Conservation (phyloP, 2,888 invertebrate species). For the Noctua comes region DNA sequence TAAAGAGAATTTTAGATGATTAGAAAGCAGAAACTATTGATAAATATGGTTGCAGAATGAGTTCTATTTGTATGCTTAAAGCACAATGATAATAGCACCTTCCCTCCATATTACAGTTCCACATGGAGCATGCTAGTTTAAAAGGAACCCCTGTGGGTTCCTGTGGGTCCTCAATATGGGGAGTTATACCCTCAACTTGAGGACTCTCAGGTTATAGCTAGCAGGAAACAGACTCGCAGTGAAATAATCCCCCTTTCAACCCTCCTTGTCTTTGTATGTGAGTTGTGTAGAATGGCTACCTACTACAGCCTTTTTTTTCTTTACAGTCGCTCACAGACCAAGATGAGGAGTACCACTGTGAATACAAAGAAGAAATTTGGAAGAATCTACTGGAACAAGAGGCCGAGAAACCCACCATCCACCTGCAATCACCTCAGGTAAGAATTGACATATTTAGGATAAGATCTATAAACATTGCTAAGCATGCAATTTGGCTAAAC, state of each 20-base stretch:
- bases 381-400: constrained; percentile 84
- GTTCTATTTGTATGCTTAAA: background rate
- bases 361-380: constrained; percentile 87
- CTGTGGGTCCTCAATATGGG: background rate
- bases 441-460: constrained; percentile 9
- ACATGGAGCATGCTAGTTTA: background rate
- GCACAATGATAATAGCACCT: background rate
- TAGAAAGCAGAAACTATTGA: background rate
- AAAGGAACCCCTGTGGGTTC: background rate
- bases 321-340: constrained; percentile 80
- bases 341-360: constrained; percentile 84
- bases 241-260: background rate
- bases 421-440: constrained; percentile 89
- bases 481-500: background rate
- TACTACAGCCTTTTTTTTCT: constrained; percentile 27
- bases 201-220: background rate
- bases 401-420: constrained; percentile 82
- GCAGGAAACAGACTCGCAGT: background rate
- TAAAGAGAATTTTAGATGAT: background rate
- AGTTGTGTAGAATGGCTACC: background rate
- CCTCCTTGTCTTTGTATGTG: background rate
- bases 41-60: background rate
- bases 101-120: background rate
- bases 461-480: background rate
- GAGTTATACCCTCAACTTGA: background rate